Conservation (phyloP, 2,797 vertebrate species). For the Loriculus beryllinus region DNA sequence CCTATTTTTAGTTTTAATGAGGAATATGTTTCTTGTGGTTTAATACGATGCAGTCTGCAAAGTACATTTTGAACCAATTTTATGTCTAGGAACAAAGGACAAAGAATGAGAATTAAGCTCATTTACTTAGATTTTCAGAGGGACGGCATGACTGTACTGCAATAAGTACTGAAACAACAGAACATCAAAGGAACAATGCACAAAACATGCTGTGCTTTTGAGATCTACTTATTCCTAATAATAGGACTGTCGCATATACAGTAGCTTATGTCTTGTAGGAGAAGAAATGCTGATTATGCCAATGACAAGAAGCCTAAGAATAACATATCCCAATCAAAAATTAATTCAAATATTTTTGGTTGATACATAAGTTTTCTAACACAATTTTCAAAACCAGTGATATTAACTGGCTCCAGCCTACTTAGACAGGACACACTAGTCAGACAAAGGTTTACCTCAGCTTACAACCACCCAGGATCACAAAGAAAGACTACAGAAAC, state of each 20-base stretch:
- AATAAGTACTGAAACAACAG: neutral
- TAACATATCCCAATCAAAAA: neutral
- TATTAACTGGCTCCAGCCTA: neutral
- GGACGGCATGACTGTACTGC: neutral
- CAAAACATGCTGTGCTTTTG: neutral
- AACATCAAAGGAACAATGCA: neutral
- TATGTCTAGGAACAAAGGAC: neutral
- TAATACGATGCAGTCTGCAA: neutral
- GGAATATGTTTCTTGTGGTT: neutral
- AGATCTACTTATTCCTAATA: constrained; percentile 1
- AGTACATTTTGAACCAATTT: neutral
- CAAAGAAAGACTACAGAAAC: neutral
- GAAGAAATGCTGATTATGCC: neutral
- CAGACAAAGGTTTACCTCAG: neutral
- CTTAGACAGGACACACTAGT: neutral
- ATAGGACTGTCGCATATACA: neutral
- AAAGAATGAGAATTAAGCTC: constrained; percentile 1
- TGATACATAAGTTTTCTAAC: neutral
- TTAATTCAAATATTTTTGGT: neutral
- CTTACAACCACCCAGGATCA: neutral
- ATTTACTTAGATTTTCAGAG: neutral
- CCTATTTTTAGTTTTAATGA: constrained; percentile 44
- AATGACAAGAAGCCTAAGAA: neutral
- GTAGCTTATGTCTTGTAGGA: neutral
- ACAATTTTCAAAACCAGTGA: neutral